Evolutionary conservation across 2,113 vertebrate genomes (phyloP), one percentile per base, ranked within the genome.

Genomic region (Gila orcuttii): DNA sequence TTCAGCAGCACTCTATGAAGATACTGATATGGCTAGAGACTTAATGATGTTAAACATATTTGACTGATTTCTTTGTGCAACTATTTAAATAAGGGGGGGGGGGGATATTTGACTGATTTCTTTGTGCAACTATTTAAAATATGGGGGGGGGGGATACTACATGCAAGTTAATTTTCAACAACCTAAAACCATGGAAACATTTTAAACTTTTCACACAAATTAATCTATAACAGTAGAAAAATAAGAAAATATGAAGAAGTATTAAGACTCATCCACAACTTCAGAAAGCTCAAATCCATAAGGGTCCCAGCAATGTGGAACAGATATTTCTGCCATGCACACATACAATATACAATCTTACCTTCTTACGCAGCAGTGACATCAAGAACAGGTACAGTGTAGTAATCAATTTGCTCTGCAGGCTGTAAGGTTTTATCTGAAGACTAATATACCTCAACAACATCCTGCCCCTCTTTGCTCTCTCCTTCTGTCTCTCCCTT

Each of bases 371-470:
- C 91, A 95, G 94, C 94, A 92, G 93, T 94, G 93, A 94, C 94
- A 95, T 95, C 95, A 96, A 95, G 95, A 94, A 93, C 94, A 96
- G 96, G 96, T 96, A 96, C 92, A 94, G 92, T 92, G 94, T 94
- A 95, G 95, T 95, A 96, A 96, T 96, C 96, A 96, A 96, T 97
- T 95, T 96, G 95, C 95, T 96, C 95, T 96, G 96, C 96, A 96
- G 95, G 95, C 95, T 95, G 94, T 91, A 95, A 94, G 89, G 93
- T 95, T 95, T 94, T 94, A 94, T 93, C 91, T 89, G 96, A 96
- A 97, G 96, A 96, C 96, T 96, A 97, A 97, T 96, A 94, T 89
- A 93, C 94, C 92, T 83, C 80, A 33, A 81, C 74, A 83, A 77
- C 52, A 74, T 78, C 77, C 79, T 76, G 33, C 47, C 71, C 71